Evolutionary conservation across 2,113 vertebrate genomes (phyloP).

Genomic region (Carassius auratus): DNA sequence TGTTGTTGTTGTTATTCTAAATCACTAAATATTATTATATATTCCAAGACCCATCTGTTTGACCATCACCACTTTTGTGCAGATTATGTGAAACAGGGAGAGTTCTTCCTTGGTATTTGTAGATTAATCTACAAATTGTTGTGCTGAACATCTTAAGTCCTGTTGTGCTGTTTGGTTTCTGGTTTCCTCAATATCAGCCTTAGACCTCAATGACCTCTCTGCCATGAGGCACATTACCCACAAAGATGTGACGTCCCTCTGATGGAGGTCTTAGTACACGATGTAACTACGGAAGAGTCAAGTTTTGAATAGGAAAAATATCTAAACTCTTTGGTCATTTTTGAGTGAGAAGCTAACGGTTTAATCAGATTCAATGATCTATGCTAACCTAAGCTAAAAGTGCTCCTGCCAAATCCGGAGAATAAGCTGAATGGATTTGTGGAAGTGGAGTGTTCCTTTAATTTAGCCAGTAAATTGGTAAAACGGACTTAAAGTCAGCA

Average conservation of each 20-base stretch:
- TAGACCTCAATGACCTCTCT: constrained; percentile 31
- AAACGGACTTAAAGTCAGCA: too few species aligned
- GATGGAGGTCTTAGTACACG: constrained; percentile 29
- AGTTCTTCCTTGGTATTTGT: neutral
- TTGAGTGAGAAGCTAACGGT: neutral
- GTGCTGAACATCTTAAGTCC: neutral
- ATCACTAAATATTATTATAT: neutral
- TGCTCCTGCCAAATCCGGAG: too few species aligned
- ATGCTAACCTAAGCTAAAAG: too few species aligned
- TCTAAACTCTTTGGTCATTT: neutral
- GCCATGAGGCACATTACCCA: constrained; percentile 40
- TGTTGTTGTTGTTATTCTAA: too few species aligned
- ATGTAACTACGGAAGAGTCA: neutral
- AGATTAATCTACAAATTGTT: constrained; percentile 14
- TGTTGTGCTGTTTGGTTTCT: constrained; percentile 3
- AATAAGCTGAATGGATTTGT: too few species aligned
- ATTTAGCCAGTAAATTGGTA: too few species aligned
- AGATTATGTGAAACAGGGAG: neutral
- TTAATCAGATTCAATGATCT: too few species aligned
- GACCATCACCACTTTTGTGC: neutral
- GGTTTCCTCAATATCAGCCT: constrained; percentile 32
- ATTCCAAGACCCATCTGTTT: neutral
- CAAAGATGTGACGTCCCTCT: constrained; percentile 35
- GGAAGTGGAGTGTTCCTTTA: too few species aligned
- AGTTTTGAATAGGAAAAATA: too few species aligned